Evolutionary conservation across 2,888 invertebrate species (phyloP), one percentile per base, ranked within the genome.

Genomic region (Tetragnatha montana): DNA sequence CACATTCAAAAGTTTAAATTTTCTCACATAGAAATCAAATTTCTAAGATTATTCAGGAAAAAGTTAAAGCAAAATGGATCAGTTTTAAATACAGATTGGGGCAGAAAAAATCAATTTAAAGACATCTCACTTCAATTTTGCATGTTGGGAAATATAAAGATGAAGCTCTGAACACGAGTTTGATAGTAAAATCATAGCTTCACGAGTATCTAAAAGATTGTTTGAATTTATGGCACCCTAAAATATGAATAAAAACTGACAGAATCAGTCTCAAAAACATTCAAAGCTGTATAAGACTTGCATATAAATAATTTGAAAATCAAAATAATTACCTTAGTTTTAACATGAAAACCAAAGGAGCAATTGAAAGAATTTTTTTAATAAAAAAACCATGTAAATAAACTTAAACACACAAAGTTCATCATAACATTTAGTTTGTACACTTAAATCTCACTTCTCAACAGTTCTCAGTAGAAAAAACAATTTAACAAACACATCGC

Each of bases 401-500:
- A 60, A 60, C 12, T 60, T 12, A 60, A 17, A 12, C 17, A 17
- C 60, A 60, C 12, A 17, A 12, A 60, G 17, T 60, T 60, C 14
- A 10, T 60, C 12, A 60, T 12, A 60, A 60, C 12, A 60, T 60
- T 60, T 17, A 60, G 60, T 60, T 60, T 60, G 60, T 60, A 60
- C 60, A 60, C 12, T 17, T 60, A 10, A 60, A 60, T 79, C 21
- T 51, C 78, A 79, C 35, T 35, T 35, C 35, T 60, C 21, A 60
- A 60, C 60, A 79, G 60, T 10, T 60, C 21, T 3, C 22, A 19
- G 50, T 17, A 78, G 21, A 60, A 60, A n/a, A 60, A 60, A 60
- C 60, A 60, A 60, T 60, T 17, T 60, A 60, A 78, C 22, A 12
- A 78, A 68, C 22, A 78, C 51, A 78, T 78, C 12, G 17, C 60